These are phyloP conservation scores for Drosophila seguyi DNA, from an alignment of 1,140 invertebrate genomes.

Conservation along the genomic window DNA sequence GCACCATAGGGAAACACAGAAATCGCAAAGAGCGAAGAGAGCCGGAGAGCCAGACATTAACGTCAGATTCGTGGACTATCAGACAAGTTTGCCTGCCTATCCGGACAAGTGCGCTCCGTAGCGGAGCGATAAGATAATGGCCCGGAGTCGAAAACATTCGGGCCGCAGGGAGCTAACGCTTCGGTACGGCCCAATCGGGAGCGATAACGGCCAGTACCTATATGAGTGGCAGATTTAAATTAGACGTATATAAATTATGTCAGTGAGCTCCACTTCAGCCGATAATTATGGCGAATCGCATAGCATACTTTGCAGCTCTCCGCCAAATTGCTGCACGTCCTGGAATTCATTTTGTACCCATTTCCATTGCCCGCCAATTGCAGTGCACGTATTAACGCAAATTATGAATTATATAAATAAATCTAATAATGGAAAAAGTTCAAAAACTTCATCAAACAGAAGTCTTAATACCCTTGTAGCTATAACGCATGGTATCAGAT, in stretches of 20 bases:
- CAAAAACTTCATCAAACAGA: not conserved
- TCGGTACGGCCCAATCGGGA: conserved; percentile 21
- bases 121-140: conserved; percentile 44
- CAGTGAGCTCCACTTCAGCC: conserved; percentile 18
- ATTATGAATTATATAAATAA: conserved; percentile 18
- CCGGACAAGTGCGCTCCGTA: conserved; percentile 45
- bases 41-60: conserved; percentile 43
- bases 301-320: conserved; percentile 40
- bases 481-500: not conserved
- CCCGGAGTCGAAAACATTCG: conserved; percentile 36
- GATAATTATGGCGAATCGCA: conserved; percentile 12
- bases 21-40: conserved; percentile 46
- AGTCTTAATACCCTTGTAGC: not conserved
- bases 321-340: conserved; percentile 22
- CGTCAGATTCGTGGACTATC: conserved; percentile 37
- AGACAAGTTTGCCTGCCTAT: conserved; percentile 54
- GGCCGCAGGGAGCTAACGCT: conserved; percentile 23
- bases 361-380: not conserved
- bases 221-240: conserved; percentile 45
- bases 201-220: conserved; percentile 10
- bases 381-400: not conserved
- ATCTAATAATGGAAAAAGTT: too few relatives aligned
- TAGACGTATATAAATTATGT: conserved; percentile 43
- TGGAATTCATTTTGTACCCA: not conserved
- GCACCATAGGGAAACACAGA: conserved; percentile 2